Conservation (phyloP, 1,140 invertebrate species). For the Pantala flavescens region DNA sequence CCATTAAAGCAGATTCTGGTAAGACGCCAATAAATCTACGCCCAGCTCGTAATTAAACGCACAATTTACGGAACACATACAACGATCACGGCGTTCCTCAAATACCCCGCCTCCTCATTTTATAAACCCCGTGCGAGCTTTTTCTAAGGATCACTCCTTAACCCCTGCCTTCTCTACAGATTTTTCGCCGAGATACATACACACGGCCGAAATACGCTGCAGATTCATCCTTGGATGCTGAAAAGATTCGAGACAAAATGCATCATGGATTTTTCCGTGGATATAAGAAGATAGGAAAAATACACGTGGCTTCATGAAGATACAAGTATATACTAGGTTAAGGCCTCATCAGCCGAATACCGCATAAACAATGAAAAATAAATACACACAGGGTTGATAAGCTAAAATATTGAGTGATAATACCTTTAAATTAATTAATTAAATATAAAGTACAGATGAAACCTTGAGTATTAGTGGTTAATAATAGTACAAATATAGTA, state of each 20-base stretch:
- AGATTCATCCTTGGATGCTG: neutral
- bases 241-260: neutral
- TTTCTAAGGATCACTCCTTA: neutral
- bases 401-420: no score
- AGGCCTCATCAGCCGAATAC: no score
- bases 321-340: no score
- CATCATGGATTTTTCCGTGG: no score
- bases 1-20: neutral
- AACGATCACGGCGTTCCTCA: neutral
- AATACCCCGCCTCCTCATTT: neutral
- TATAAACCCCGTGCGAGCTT: neutral
- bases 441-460: no score
- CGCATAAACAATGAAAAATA: no score
- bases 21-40: constrained; percentile 9
- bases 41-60: constrained; percentile 2
- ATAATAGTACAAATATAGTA: no score
- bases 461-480: no score
- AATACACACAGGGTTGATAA: no score
- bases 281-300: no score
- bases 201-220: neutral
- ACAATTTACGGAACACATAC: constrained; percentile 9
- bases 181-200: neutral
- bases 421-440: no score
- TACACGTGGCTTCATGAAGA: no score
- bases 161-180: neutral